Evolutionary conservation across 2,888 invertebrate genomes (phyloP), one percentile per base, ranked within the genome.

Genomic region (Pterostichus madidus): DNA sequence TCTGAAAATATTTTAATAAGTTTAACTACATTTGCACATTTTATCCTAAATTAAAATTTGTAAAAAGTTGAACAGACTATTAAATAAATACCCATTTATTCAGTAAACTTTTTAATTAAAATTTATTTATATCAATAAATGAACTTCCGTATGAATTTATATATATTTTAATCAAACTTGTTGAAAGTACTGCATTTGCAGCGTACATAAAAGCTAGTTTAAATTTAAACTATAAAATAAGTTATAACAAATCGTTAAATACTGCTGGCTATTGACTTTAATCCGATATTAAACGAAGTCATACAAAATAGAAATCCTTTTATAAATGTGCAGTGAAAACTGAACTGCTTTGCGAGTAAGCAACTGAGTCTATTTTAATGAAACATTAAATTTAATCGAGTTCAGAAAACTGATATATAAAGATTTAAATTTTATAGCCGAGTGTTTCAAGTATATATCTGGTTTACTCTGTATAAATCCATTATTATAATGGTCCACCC

Each of bases 401-500:
- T 71, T 46, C 17, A 71, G 71, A 71, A 71, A 39, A 17, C 64
- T 35, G 32, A 64, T 49, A 49, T 46, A 46, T 71, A 71, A 71
- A 71, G 71, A 71, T 71, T 71, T 71, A 71, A 71, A 71, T 71
- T 71, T 71, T 17, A 71, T 46, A 11, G 71, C 10, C 46, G 13
- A 13, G 10, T 46, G 44, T 15, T 15, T 8, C 53, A 39, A n/a
- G 53, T 53, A 53, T 59, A 59, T 71, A 10, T 35, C 64, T 64
- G 71, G 39, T 71, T 68, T 71, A 71, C 17, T 44, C 71, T 71
- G 71, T 71, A 71, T 71, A 71, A 71, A 71, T 71, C 71, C 71
- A 71, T 71, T 71, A 71, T 49, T 46, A 71, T 71, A 71, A 71
- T 71, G 71, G 71, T 17, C 39, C 71, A 17, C 71, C 71, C 44